These are phyloP conservation scores for Chrysoperla carnea DNA, from an alignment of 1,140 invertebrate species.

Conservation along the genomic window DNA sequence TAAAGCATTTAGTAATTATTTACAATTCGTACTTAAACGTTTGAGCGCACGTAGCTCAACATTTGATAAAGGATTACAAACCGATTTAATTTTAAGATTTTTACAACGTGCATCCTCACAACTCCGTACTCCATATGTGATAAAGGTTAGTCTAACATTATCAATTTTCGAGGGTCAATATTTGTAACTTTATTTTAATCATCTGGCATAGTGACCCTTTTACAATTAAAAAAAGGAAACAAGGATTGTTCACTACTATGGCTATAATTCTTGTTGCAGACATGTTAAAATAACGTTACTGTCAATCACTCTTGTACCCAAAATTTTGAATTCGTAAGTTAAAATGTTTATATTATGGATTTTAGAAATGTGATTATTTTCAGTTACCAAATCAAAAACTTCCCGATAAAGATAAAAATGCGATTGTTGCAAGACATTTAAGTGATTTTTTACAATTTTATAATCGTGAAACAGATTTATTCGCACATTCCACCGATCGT, in stretches of 20 bases:
- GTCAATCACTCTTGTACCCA: not conserved
- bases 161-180: no score
- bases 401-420: slow-evolving; percentile 64
- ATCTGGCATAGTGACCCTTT: no score
- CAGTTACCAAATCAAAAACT: slow-evolving; percentile 58
- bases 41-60: slow-evolving; percentile 29
- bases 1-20: slow-evolving; percentile 67
- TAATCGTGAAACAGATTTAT: slow-evolving; percentile 66
- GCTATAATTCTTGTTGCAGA: no score
- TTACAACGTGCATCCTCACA: slow-evolving; percentile 60
- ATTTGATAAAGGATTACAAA: slow-evolving; percentile 35
- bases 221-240: no score
- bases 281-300: no score
- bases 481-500: slow-evolving; percentile 44
- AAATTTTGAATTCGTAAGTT: no score
- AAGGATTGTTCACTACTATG: no score
- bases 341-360: no score
- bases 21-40: slow-evolving; percentile 58
- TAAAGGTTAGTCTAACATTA: slow-evolving; percentile 28
- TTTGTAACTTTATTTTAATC: no score
- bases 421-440: slow-evolving; percentile 78
- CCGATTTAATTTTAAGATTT: slow-evolving; percentile 66
- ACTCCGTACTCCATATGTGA: slow-evolving; percentile 55
- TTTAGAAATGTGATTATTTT: slow-evolving; percentile 8
- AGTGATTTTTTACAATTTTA: slow-evolving; percentile 83